Evolutionary conservation across 1,140 invertebrate species (phyloP), one percentile per base, ranked within the genome.

Genomic region (Drosophila arawakana): DNA sequence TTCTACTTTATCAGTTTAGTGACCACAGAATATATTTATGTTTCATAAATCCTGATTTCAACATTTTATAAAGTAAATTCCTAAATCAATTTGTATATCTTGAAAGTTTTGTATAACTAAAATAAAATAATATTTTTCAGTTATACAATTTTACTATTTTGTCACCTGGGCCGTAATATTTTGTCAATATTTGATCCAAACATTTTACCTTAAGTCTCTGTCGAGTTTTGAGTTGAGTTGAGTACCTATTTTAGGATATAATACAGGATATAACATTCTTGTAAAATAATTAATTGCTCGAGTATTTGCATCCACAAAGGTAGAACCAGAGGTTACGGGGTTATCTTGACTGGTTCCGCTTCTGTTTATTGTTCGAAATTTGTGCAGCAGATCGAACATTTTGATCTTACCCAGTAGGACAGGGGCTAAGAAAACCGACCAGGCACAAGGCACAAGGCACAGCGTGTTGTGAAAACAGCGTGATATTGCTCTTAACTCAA

Each of bases 401-500:
- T 58, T 35, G 69, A 72, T 72, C 69, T 66, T 10, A 37, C 15
- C 11, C 15, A 15, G 39, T 8, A 30, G 18, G 35, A 49, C 18
- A 2, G 25, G 25, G 25, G 25, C 25, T 30, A 65, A 21, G 18
- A 21, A 21, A 21, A 21, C 18, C 18, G 18, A 21, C 18, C 1
- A 21, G 18, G 18, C 18, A 21, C 18, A 21, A 39, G 50, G 43
- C 61, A 9, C 18, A 30, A 11, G 47, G 39, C 80, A 54, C 80
- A 84, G 81, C 81, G 50, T 70, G 81, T 50, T 46, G 35, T 34
- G 41, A 70, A 73, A 46, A 73, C 73, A 76, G 73, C 76, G 52
- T 76, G 62, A 41, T 47, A 13, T 55, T 39, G 25, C 25, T 30
- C 25, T 30, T 30, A 6, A 37, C n/a, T 55, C 10, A 30, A 34